phyloP scores from a whole-genome alignment of 2,113 vertebrate species.

The Leptocoma aspasia region DNA sequence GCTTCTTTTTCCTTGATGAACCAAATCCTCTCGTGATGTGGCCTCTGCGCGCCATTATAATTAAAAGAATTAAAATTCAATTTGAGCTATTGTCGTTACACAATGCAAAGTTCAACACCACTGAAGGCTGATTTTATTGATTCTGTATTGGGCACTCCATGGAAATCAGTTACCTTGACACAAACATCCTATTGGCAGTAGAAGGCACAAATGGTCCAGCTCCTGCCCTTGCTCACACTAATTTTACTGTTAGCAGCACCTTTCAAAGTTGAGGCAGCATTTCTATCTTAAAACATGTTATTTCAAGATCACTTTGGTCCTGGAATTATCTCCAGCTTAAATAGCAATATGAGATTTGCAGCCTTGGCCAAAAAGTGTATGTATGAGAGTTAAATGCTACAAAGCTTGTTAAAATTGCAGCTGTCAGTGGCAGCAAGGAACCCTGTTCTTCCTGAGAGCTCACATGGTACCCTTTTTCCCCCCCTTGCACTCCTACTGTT shows the following conservation, averaged over 20 bases:
- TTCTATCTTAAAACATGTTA: not conserved
- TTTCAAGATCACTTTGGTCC: not conserved
- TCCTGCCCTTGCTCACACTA: not conserved
- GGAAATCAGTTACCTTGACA: slow-evolving; percentile 44
- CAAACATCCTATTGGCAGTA: not conserved
- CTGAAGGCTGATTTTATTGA: slow-evolving; percentile 55
- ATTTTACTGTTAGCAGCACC: not conserved
- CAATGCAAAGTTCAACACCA: slow-evolving; percentile 57
- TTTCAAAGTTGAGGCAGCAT: not conserved
- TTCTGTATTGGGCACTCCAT: slow-evolving; percentile 13
- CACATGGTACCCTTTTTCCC: not conserved
- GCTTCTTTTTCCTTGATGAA: slow-evolving; percentile 29
- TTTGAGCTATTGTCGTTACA: slow-evolving; percentile 49
- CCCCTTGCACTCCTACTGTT: not conserved
- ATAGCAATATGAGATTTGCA: not conserved
- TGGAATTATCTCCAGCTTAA: not conserved
- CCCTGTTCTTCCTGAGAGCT: not conserved
- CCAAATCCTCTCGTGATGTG: slow-evolving; percentile 44
- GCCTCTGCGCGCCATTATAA: slow-evolving; percentile 20
- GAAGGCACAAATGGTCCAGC: not conserved
- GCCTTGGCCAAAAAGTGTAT: not conserved
- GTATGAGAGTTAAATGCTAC: not conserved
- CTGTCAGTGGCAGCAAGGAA: not conserved
- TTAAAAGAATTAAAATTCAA: slow-evolving; percentile 63
- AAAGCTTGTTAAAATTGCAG: not conserved